Evolutionary conservation across 2,113 vertebrate genomes (phyloP), one percentile per base, ranked within the genome.

Genomic region (Argyrosomus japonicus): DNA sequence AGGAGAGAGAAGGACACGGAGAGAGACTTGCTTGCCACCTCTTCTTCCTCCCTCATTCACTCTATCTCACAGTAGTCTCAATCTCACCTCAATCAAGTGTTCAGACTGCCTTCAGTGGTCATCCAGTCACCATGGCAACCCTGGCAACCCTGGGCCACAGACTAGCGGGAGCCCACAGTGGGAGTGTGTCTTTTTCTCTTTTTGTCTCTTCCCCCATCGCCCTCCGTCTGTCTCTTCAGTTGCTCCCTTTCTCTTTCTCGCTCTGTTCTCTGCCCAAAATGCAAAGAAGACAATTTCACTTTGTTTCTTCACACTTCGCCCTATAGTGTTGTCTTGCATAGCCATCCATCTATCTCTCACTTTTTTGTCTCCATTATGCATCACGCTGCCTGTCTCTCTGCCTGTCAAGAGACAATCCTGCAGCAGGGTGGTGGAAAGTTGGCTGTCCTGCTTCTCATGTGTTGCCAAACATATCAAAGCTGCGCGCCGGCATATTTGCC

Each of bases 311-410:
- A 77, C 68, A 72, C 65, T 43, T 85, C 65, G n/a, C 27, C 27
- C 27, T 50, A 12, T 69, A 2, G 17, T 53, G 23, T 23, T 25
- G 51, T 82, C 75, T 63, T 23, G 50, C 63, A 10, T n/a, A 73
- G 48, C 78, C 68, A 64, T 73, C 69, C 63, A 7, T 50, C 6
- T 23, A 3, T 75, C 21, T 47, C 43, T 76, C 36, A 17, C 48
- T 64, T 60, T 36, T 36, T 60, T 72, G 50, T 84, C n/a, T 82
- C 56, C 61, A 32, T 75, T 77, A 80, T 84, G 77, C 87, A 50
- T 86, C 87, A 90, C 86, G 11, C 94, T 95, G 95, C 95, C 95
- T 96, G 95, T 95, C 96, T 43, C n/a, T 61, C 78, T 71, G 48
- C 69, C 51, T 61, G 61, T 84, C 76, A 68, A 32, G 79, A 82